Base-by-base conservation (phyloP, 1,140 invertebrate species). In the Drosophila repleta region DNA sequence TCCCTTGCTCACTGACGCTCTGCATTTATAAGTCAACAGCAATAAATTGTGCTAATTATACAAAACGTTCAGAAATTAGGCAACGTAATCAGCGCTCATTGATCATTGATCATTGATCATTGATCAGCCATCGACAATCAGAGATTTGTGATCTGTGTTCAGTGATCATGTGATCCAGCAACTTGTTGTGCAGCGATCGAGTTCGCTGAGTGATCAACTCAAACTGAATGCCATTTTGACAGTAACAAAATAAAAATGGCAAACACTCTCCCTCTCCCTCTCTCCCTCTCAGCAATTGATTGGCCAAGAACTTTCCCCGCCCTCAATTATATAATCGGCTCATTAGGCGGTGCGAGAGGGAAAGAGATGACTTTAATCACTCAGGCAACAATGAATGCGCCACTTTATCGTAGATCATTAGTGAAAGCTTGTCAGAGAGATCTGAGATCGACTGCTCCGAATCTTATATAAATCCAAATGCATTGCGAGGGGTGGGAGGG, bases 391-490 rank as follows among this genome's bases (percentile, higher is more conserved):
- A n/a, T n/a, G n/a, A n/a, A n/a, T n/a, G n/a, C n/a, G n/a, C 39
- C 10, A 18, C 41, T 20, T 24, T 1, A 15, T n/a, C 55, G 56
- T 66, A 52, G 68, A 58, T 58, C 53, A 58, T 58, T 45, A 58
- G 68, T 58, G 68, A 71, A 71, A 71, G 68, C 68, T 65, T 56
- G 56, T 7, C 20, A 45, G 65, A 43, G 21, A 24, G 46, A 24
- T 48, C 21, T 48, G n/a, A n/a, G n/a, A n/a, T n/a, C 8, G 11
- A n/a, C 7, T 52, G 49, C 49, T 62, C 13, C 17, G 24, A 13
- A 69, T 52, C 49, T 18, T 51, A 32, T 51, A 32, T 32, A 52
- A 35, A 52, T 32, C 24, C 13, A 48, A 6, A 15, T 15, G 13
- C 13, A 11, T 26, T 10, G 3, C 39, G n/a, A 0, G 0, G 15